Conservation (phyloP, 2,797 vertebrate species). For the Sebastes cheni region DNA sequence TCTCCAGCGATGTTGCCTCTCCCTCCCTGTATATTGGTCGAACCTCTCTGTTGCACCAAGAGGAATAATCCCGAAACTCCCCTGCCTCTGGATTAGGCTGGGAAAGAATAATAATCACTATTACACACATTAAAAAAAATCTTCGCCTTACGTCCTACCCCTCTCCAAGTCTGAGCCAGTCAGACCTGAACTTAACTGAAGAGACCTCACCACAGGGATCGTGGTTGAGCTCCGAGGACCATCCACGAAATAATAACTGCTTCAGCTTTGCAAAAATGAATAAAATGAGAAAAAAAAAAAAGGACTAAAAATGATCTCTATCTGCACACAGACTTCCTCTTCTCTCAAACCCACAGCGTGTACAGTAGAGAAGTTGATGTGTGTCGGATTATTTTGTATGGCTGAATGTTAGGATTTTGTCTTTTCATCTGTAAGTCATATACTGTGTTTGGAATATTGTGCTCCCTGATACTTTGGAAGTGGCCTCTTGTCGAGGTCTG, state of each 20-base stretch:
- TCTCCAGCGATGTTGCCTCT: conserved; percentile 35
- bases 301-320: conserved; percentile 48
- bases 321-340: conserved; percentile 77
- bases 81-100: conserved; percentile 64
- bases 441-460: conserved; percentile 81
- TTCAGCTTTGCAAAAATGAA: conserved; percentile 83
- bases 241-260: conserved; percentile 74
- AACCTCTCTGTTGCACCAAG: conserved; percentile 43
- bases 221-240: conserved; percentile 72
- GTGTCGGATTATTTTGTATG: conserved; percentile 78
- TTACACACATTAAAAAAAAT: conserved; percentile 40
- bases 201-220: conserved; percentile 66
- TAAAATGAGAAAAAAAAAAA: conserved; percentile 35
- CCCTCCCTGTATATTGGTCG: conserved; percentile 48
- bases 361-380: conserved; percentile 66
- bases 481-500: conserved; percentile 76
- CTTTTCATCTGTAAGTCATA: conserved; percentile 77
- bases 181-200: conserved; percentile 54
- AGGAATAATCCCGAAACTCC: conserved; percentile 26
- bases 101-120: conserved; percentile 43
- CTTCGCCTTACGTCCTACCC: conserved; percentile 64
- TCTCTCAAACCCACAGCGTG: conserved; percentile 66
- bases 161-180: conserved; percentile 51
- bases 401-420: conserved; percentile 80
- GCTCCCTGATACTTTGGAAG: conserved; percentile 80